Percentiles rank a stretch among this genome's conserved stretches.
Conservation (phyloP, 2,113 vertebrate genomes). For the Emydocephalus ijimae region DNA sequence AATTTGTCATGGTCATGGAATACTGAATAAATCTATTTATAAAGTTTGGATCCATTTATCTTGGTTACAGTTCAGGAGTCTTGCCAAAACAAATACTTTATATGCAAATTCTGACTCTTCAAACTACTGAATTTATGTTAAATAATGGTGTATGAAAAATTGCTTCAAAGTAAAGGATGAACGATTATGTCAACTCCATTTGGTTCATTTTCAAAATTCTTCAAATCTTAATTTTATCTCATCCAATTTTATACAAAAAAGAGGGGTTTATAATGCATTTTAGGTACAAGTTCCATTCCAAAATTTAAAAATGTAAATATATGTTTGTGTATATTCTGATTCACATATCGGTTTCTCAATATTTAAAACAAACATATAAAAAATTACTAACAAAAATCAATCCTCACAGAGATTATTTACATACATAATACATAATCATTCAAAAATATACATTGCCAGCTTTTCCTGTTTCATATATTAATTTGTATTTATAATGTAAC, state of each 20-base stretch:
- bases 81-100: background rate
- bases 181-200: background rate
- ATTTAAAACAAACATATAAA: background rate
- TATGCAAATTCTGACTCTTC: background rate
- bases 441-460: background rate
- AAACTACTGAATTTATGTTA: background rate
- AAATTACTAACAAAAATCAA: background rate
- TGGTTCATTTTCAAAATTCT: background rate
- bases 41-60: background rate
- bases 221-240: background rate
- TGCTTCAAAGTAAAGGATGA: background rate
- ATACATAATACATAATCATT: background rate
- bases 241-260: background rate
- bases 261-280: background rate
- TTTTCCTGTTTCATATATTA: background rate
- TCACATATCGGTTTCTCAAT: background rate
- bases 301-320: background rate
- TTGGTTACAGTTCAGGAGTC: background rate
- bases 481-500: constrained; percentile 13
- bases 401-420: background rate
- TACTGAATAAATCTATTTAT: background rate
- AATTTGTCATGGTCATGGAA: background rate
- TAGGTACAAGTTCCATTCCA: background rate
- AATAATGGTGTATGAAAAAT: background rate
- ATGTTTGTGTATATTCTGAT: background rate